Base-by-base conservation (phyloP, 2,888 invertebrate genomes). In the Microctonus brassicae region DNA sequence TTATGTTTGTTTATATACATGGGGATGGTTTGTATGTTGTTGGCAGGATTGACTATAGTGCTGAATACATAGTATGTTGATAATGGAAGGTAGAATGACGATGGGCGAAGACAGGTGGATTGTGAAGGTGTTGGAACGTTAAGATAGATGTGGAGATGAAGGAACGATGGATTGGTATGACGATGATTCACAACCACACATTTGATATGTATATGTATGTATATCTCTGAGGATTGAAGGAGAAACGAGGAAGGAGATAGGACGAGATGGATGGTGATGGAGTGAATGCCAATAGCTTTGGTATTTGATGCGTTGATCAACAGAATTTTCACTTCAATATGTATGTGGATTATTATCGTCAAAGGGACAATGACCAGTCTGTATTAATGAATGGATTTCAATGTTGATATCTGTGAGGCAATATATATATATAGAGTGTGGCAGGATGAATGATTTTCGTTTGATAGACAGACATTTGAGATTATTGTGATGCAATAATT, bases 41-140 rank as follows among this genome's bases (percentile, higher is more conserved):
- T 13, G 20, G 47, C 26, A 47, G 29, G 52, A 13, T 11, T 13
- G 26, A 47, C 17, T n/a, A 20, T n/a, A 24, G 29, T 24, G n/a
- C 5, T 34, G 13, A 55, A 55, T 10, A 13, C 26, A 29, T 20
- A 13, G 5, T 11, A 1, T 33, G 47, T 20, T 29, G 33, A 47
- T 9, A 22, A 39, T 33, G 47, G 20, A 7, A 13, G 39, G 29
- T 26, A 11, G 29, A 61, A n/a, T n/a, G n/a, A n/a, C n/a, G 36
- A 47, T 47, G 60, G 11, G 47, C 39, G 33, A 17, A 29, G 65
- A 57, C 42, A 58, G 26, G 67, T 58, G 39, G 58, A 67, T 58
- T 67, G 58, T 57, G 17, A 33, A 58, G 58, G 67, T 58, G 67
- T 57, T 58, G 67, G 58, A 20, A 1, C 22, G 29, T 29, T 29